Base-by-base conservation (phyloP, 1,140 invertebrate species). In the Macrocentrus cingulum region DNA sequence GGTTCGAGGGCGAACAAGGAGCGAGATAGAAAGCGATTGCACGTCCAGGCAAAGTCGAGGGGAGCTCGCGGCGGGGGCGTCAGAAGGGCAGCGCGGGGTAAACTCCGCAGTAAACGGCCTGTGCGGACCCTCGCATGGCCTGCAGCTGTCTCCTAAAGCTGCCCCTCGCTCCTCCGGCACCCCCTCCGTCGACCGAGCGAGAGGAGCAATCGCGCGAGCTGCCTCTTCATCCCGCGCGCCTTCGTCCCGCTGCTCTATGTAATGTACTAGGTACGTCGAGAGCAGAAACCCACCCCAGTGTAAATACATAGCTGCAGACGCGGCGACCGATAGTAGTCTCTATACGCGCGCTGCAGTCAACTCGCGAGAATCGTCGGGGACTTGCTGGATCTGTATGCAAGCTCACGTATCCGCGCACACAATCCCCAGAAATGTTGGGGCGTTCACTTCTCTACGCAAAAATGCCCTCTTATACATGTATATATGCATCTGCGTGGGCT, bases 71-170 rank as follows among this genome's bases (percentile, higher is more conserved):
- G 32, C 25, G 48, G 48, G 49, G 49, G 49, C 34, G 49, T 39
- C 22, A 55, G 54, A 51, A 52, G 44, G 50, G 42, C 32, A 39
- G 36, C 36, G 36, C 8, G 16, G 15, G 8, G 54, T 59, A 45
- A 60, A 61, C 61, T 63, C 59, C 62, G 59, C 55, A 57, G 62
- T 61, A 64, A 64, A 65, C 61, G 64, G 57, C 52, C 55, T 57
- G 44, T 19, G 52, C 63, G 60, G 63, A 65, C 64, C 64, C 64
- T 65, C 64, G 58, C 62, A 71, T 72, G 70, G 69, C 70, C 70
- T 72, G 70, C 70, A 72, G 70, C 70, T 72, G 70, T 72, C 69
- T 72, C 69, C 68, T 66, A 69, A 65, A 60, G 54, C 60, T 59
- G 39, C 49, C 58, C 37, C 45, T 37, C 5, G 45, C 37, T 7